Percentiles rank a stretch among this genome's conserved stretches.
phyloP scores from a whole-genome alignment of 2,113 vertebrate genomes.

The Neogobius melanostomus region DNA sequence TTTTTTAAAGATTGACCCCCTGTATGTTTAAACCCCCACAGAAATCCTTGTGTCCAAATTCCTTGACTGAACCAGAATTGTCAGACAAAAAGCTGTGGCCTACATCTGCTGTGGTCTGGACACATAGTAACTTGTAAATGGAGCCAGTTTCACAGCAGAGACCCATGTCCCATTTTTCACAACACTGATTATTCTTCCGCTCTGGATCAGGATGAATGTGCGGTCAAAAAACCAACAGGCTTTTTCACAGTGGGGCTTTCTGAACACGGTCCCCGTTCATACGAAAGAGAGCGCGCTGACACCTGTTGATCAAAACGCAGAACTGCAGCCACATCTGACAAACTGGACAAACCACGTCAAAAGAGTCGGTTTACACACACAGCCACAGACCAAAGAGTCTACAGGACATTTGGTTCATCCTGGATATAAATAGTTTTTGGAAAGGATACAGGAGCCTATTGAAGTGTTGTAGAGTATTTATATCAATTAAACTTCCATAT shows the following conservation, averaged over 20 bases:
- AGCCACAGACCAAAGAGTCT: background rate
- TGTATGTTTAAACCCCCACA: background rate
- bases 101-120: conserved; percentile 34
- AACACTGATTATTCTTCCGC: conserved; percentile 67
- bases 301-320: conserved; percentile 61
- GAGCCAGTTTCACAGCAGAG: conserved; percentile 45
- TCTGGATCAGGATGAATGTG: conserved; percentile 69
- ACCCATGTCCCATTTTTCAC: conserved; percentile 54
- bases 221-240: conserved; percentile 71
- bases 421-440: background rate
- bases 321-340: conserved; percentile 45
- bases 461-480: too few species aligned
- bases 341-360: conserved; percentile 16
- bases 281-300: conserved; percentile 55
- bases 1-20: background rate
- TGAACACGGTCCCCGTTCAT: conserved; percentile 22
- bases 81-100: conserved; percentile 9
- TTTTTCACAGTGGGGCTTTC: conserved; percentile 55
- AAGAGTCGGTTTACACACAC: background rate
- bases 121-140: conserved; percentile 22
- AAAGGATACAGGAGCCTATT: too few species aligned
- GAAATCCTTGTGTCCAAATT: background rate
- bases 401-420: background rate
- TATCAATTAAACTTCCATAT: too few species aligned
- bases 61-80: conserved; percentile 8